These are phyloP conservation scores for Matsumyia berberina DNA, from an alignment of 2,888 invertebrate genomes.

Conservation along the genomic window DNA sequence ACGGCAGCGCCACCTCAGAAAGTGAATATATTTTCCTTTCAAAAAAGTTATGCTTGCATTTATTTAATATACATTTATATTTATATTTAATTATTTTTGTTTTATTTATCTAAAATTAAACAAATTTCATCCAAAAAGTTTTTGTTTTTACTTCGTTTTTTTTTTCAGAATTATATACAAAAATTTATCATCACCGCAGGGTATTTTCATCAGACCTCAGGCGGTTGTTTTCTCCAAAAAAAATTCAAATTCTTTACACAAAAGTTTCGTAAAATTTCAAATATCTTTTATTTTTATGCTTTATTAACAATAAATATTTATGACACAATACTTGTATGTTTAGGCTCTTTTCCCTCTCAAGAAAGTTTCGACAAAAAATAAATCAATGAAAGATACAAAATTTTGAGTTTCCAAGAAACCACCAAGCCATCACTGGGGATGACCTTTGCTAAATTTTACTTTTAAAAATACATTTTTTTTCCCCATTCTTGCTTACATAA, in stretches of 20 bases:
- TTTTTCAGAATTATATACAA: conserved; percentile 54
- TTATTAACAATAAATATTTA: conserved; percentile 48
- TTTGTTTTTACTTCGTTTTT: conserved; percentile 22
- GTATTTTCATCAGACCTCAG: background rate
- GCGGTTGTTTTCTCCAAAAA: conserved; percentile 22
- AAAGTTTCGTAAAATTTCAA: conserved; percentile 48
- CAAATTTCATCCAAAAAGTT: conserved; percentile 43
- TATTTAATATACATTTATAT: conserved; percentile 43
- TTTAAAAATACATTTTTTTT: conserved; percentile 13
- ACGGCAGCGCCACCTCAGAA: no score
- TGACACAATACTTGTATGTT: conserved; percentile 62
- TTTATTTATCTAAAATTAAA: conserved; percentile 52
- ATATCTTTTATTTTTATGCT: background rate
- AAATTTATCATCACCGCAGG: conserved; percentile 19
- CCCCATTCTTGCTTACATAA: conserved; percentile 3
- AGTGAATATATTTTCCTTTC: background rate
- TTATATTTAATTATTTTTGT: conserved; percentile 35
- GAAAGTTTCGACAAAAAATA: conserved; percentile 17
- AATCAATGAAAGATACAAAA: conserved; percentile 22
- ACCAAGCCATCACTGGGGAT: conserved; percentile 22
- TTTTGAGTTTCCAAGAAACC: conserved; percentile 4
- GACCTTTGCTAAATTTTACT: conserved; percentile 4
- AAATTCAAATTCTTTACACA: conserved; percentile 61
- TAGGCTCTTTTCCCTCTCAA: conserved; percentile 51
- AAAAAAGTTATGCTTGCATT: conserved; percentile 64